Base-by-base conservation (phyloP, 2,888 invertebrate species). In the Heliconius erato region DNA sequence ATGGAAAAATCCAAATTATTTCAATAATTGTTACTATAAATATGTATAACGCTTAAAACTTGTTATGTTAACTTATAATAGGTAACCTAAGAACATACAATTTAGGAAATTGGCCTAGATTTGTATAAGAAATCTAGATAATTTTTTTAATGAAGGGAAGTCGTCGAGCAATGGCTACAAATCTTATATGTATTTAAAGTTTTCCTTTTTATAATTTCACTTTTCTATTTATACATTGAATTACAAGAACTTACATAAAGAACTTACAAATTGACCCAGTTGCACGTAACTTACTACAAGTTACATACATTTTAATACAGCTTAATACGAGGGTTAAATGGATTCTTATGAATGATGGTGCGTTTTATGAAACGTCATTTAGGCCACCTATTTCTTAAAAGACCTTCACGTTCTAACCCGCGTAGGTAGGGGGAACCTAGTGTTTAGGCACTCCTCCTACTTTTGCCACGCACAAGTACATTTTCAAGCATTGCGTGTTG, bases 221-320 rank as follows among this genome's bases (percentile, higher is more conserved):
- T 12, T 40, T 40, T 71, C 69, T 44, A 71, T 26, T 44, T 71
- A 71, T 44, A 71, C 44, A 49, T 49, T 49, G 16, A 72, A 44
- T 72, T 72, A 72, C 44, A 72, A 49, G 72, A 26, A n/a, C 40
- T 44, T 40, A 7, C 14, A 14, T 44, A 4, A 71, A 16, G n/a
- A 44, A 26, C 44, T 72, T 71, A 19, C 35, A n/a, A 71, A 71
- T 71, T 72, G 44, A 44, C 71, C 71, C 44, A 72, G 44, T 44
- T 44, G n/a, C 26, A 67, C 28, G 67, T 72, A 49, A 28, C 28
- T 28, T 28, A 28, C 28, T 28, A 28, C 28, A 28, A 44, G 14
- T 44, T 44, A 71, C n/a, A 5, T 69, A 69, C 2, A 71, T 71
- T 12, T 71, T 1, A 12, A n/a, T n/a, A 71, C 69, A 40, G 35